Evolutionary conservation across 2,797 vertebrate genomes (phyloP).

Genomic region (Fratercula arctica): DNA sequence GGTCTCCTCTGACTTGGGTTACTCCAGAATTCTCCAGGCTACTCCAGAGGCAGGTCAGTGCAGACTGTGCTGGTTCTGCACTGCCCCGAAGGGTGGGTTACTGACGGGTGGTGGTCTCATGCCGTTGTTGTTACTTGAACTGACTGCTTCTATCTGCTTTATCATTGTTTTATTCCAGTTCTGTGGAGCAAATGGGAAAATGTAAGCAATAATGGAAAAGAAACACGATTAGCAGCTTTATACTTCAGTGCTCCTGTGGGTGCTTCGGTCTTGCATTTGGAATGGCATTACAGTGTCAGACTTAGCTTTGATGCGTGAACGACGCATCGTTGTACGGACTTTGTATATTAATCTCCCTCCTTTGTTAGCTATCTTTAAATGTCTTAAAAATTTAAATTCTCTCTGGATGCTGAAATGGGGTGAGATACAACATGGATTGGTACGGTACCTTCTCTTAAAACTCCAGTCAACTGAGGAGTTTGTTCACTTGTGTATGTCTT

Average conservation of each 20-base stretch:
- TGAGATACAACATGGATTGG: slow-evolving; percentile 7
- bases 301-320: background rate
- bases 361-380: background rate
- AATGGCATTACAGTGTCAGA: background rate
- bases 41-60: background rate
- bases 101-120: background rate
- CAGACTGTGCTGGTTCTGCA: background rate
- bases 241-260: background rate
- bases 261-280: background rate
- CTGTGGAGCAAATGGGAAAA: background rate
- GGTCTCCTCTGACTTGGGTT: background rate
- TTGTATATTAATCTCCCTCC: background rate
- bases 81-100: background rate
- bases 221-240: background rate
- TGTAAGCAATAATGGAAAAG: background rate
- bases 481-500: slow-evolving; percentile 30
- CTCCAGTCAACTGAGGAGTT: background rate
- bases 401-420: slow-evolving; percentile 54
- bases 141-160: background rate
- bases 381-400: background rate
- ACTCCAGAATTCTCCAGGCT: background rate
- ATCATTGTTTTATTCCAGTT: background rate
- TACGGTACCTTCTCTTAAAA: background rate
- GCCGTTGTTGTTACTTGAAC: background rate
- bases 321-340: background rate